Base-by-base conservation (phyloP, 2,797 vertebrate genomes). In the Telmatherina bonti region DNA sequence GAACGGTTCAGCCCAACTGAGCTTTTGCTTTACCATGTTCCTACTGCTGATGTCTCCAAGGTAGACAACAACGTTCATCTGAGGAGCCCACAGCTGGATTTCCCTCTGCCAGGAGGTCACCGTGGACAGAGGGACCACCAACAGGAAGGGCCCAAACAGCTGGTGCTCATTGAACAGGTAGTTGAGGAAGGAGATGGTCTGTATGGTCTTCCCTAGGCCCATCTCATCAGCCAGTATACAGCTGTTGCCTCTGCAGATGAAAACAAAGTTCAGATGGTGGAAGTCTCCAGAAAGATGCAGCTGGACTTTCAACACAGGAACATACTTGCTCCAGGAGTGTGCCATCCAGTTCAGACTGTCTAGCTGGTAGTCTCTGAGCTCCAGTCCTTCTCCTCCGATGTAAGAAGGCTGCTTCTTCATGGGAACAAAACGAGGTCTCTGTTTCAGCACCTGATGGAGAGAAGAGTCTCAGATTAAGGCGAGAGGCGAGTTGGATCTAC, bases 241-340 rank as follows among this genome's bases (percentile, higher is more conserved):
- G 68, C 97, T 98, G 89, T 98, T 97, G 70, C 96, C 95, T 88
- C 97, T 98, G 72, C 1, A 70, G 79, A 66, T 26, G 54, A 67
- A 22, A 67, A 5, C 29, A 68, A 24, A 47, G 36, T 43, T 20
- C 3, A 20, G 18, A 20, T 5, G 41, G 0, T 20, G 7, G 7
- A 18, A 43, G 2, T 12, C 16, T 20, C 7, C 18, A 43, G 16
- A 43, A 18, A 2, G 9, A 24, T 24, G 20, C 9, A 22, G 47
- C n/a, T 24, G 9, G 35, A 36, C 35, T 12, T 36, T 11, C 35
- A 36, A 4, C 35, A 13, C 12, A 13, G 35, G 35, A 36, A 36
- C 35, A 13, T 96, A 99, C 98, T 99, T 99, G 98, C 97, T 99
- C 97, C 98, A 99, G 8, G 98, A 99, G 82, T 99, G 98, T 74